Evolutionary conservation across 2,888 invertebrate genomes (phyloP).

Genomic region (Bombyx huttoni): DNA sequence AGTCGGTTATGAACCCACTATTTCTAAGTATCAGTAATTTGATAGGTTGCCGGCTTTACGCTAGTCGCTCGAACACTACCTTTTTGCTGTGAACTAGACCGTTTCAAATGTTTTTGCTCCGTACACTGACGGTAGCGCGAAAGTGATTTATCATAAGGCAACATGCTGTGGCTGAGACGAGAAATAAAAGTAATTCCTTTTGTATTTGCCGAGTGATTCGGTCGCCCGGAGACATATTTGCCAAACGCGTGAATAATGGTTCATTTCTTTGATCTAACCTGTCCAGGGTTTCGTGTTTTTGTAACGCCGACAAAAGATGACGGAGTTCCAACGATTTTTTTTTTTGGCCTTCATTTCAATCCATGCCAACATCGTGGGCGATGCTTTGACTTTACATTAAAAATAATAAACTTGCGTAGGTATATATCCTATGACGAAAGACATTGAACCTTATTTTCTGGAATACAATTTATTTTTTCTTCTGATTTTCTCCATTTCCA

Average conservation of each 20-base stretch:
- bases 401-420: too few species aligned
- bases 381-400: too few species aligned
- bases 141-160: constrained; percentile 68
- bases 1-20: not conserved
- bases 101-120: constrained; percentile 44
- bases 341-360: not conserved
- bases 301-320: constrained; percentile 16
- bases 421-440: too few species aligned
- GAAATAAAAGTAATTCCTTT: constrained; percentile 65
- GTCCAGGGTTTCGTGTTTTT: constrained; percentile 18
- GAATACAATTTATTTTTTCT: too few species aligned
- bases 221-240: constrained; percentile 45
- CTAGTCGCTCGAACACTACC: constrained; percentile 33
- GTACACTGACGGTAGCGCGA: constrained; percentile 36
- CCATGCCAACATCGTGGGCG: too few species aligned
- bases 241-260: constrained; percentile 60
- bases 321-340: constrained; percentile 4
- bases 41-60: constrained; percentile 10
- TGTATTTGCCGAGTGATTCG: constrained; percentile 49
- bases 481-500: too few species aligned
- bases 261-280: constrained; percentile 22
- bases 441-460: too few species aligned
- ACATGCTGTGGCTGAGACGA: constrained; percentile 60
- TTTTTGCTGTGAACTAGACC: constrained; percentile 43
- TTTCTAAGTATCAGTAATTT: not conserved